These are phyloP conservation scores for Siniperca undulata DNA, from an alignment of 2,797 vertebrate genomes.

Conservation along the genomic window DNA sequence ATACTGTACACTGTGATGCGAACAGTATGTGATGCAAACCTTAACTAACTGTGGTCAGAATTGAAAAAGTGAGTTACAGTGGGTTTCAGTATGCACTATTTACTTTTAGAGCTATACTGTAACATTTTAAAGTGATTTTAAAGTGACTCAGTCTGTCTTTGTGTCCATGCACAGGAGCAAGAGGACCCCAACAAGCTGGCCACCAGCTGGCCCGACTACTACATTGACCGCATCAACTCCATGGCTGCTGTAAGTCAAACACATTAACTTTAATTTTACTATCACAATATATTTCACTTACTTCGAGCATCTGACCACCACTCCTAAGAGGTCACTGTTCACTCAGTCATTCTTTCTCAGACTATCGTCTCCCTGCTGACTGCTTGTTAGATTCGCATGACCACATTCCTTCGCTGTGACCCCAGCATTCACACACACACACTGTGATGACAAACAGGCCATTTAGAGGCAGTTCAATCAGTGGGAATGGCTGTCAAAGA, in stretches of 20 bases:
- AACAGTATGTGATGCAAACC: slow-evolving; percentile 12
- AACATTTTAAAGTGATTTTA: not conserved
- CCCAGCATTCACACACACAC: slow-evolving; percentile 70
- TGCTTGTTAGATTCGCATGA: slow-evolving; percentile 59
- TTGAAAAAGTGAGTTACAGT: not conserved
- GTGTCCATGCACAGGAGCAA: slow-evolving; percentile 90
- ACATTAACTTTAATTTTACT: not conserved
- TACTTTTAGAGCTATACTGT: not conserved
- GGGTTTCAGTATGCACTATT: slow-evolving; percentile 1
- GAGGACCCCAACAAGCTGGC: slow-evolving; percentile 98
- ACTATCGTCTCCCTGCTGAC: slow-evolving; percentile 62
- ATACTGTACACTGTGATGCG: too few relatives aligned
- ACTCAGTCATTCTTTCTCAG: slow-evolving; percentile 52
- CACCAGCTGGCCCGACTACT: slow-evolving; percentile 99
- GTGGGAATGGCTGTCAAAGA: slow-evolving; percentile 60
- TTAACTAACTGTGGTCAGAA: not conserved
- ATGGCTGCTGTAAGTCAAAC: slow-evolving; percentile 94
- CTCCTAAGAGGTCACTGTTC: slow-evolving; percentile 46
- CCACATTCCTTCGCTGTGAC: slow-evolving; percentile 73
- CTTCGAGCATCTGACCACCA: not conserved
- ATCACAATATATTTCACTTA: not conserved
- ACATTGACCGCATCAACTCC: slow-evolving; percentile 98
- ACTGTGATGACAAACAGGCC: slow-evolving; percentile 77
- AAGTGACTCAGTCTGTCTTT: slow-evolving; percentile 45
- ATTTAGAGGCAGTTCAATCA: slow-evolving; percentile 66